phyloP scores from a whole-genome alignment of 2,888 invertebrate species.

The Lymantria dispar region DNA sequence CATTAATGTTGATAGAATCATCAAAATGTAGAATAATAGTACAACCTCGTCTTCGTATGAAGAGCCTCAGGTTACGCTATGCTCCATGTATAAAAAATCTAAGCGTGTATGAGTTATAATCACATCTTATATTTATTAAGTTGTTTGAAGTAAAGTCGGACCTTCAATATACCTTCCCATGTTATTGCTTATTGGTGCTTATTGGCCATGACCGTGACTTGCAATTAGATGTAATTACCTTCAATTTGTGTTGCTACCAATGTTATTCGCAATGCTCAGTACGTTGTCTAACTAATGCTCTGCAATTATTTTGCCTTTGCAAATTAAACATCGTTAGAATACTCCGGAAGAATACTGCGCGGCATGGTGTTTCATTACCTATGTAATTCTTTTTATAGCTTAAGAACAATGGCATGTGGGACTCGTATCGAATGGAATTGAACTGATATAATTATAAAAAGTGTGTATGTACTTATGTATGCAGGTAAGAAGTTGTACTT shows the following conservation, averaged over 20 bases:
- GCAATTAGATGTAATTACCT: slow-evolving; percentile 80
- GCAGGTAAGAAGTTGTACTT: too few species aligned
- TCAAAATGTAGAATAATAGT: too few species aligned
- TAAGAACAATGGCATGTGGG: background rate
- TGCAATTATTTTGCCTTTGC: slow-evolving; percentile 66
- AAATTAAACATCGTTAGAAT: slow-evolving; percentile 58
- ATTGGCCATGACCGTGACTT: slow-evolving; percentile 80
- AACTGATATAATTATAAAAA: background rate
- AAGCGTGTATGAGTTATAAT: too few species aligned
- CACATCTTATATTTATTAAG: too few species aligned
- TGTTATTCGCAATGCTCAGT: slow-evolving; percentile 67
- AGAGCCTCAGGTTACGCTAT: too few species aligned
- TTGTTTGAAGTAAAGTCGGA: slow-evolving; percentile 31
- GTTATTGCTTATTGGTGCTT: slow-evolving; percentile 78
- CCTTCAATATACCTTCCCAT: slow-evolving; percentile 67
- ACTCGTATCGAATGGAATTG: background rate
- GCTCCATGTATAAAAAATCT: too few species aligned
- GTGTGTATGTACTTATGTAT: too few species aligned
- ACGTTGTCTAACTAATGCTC: slow-evolving; percentile 54
- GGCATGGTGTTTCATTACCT: slow-evolving; percentile 15
- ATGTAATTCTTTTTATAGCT: slow-evolving; percentile 9
- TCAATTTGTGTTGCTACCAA: slow-evolving; percentile 74
- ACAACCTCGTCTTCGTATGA: too few species aligned
- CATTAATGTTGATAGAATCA: too few species aligned
- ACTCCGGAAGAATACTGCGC: slow-evolving; percentile 34